Conservation (phyloP, 2,888 invertebrate species). For the Lycocerus yunnanus region DNA sequence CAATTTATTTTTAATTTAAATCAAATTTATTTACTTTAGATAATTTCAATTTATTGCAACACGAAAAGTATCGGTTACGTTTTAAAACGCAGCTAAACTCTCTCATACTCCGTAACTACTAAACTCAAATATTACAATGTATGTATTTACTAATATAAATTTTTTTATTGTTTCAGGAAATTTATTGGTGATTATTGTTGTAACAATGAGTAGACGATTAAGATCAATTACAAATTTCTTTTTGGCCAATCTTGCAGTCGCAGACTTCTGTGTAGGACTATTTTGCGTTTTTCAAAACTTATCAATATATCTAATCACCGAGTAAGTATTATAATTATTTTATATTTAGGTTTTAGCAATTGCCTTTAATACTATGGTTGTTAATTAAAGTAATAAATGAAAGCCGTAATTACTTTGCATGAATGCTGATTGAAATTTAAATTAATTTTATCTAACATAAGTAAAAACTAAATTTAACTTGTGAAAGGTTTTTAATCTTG, state of each 20-base stretch:
- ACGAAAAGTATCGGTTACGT: no score
- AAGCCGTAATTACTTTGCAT: not conserved
- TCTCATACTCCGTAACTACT: no score
- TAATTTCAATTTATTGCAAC: no score
- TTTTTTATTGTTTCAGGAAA: slow-evolving; percentile 70
- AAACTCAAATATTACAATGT: no score
- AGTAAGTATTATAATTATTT: slow-evolving; percentile 58
- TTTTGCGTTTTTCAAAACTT: slow-evolving; percentile 92
- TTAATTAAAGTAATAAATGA: no score
- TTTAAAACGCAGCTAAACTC: no score
- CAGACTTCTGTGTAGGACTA: slow-evolving; percentile 89
- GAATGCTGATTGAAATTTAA: not conserved
- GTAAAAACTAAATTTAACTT: not conserved
- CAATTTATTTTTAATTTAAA: no score
- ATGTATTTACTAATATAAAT: no score
- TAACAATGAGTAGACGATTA: slow-evolving; percentile 78
- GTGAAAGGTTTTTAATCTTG: not conserved
- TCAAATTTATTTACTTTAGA: no score
- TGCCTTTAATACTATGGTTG: no score
- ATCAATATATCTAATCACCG: slow-evolving; percentile 77
- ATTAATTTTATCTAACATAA: not conserved
- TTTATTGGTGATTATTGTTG: slow-evolving; percentile 83
- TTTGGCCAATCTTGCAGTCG: slow-evolving; percentile 86
- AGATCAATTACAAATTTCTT: slow-evolving; percentile 92
- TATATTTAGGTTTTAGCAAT: no score